Evolutionary conservation across 92 coral and sea anemone genomes (phyloP), one percentile per base, ranked within the genome.

Genomic region (Ricordea florida): DNA sequence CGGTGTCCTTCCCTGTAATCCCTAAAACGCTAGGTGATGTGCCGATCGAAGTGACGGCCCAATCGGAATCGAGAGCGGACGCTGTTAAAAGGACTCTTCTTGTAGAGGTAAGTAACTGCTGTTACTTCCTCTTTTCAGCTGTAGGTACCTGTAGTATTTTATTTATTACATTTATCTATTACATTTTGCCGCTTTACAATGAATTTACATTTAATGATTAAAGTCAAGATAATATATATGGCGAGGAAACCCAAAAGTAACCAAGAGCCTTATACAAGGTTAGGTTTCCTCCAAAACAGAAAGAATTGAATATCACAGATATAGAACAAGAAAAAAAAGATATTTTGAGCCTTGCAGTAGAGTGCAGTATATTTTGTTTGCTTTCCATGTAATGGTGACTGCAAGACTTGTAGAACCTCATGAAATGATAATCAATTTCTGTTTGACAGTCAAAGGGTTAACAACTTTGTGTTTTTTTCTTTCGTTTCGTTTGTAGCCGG

Each of bases 1-100:
- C 93, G 1, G 81, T 92, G 17, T 87, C 98, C 32, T 94, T 94
- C 48, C 97, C 98, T 6, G 82, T 94, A 57, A 87, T 85, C 9
- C 90, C 90, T 1, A 79, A 15, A 33, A 75, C 82, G 43, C 86
- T 94, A 23, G 98, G 97, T 13, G 25, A 72, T 37, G 72, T 94
- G 9, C 97, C 98, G 3, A 32, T 94, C 46, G 75, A 68, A 18
- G 90, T 92, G 52, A 89, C 78, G 72, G 98, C 98, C 42, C 97
- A 94, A 72, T 88, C 98, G 27, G 24, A 59, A 9, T 41, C 42
- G 14, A 87, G 85, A 0, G 90, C 98, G 20, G 98, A 94, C 45
- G 96, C 97, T n/a, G 97, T 94, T 10, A 63, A 72, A 43, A 55
- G 97, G 23, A 81, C 47, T 10, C 82, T 94, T 24, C 70, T 94